Evolutionary conservation across 2,888 invertebrate species (phyloP), one percentile per base, ranked within the genome.

Genomic region (Andrena bicolor): DNA sequence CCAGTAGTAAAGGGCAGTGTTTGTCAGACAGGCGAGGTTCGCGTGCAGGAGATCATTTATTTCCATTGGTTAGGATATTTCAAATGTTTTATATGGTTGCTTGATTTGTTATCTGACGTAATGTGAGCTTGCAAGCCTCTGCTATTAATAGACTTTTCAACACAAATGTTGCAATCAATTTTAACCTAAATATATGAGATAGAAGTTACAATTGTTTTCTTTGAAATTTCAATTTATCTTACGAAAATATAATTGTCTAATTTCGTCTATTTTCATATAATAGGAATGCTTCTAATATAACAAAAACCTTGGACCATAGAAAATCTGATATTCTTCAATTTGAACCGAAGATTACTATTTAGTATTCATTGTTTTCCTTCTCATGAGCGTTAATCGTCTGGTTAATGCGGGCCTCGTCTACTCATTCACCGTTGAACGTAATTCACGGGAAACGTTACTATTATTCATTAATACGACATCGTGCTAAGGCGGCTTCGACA

Each of bases 381-480:
- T 16, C 41, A 41, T 41, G 16, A 16, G 41, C 41, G 41, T 41
- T 16, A 16, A 41, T 65, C 48, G 65, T 65, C 65, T 49, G 65
- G 10, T 6, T 49, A 65, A 16, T 65, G 16, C 48, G 10, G n/a
- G 10, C 20, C 49, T 51, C 13, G 28, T 66, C 13, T n/a, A 32
- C 23, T 32, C 10, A 2, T 16, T 23, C 32, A 68, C 16, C 32
- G 53, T 5, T 23, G 32, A 68, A 53, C n/a, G 13, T 20, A 20
- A 20, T 7, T 51, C 51, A 51, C 20, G 8, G 58, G 26, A 35
- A 60, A 41, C 32, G 49, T 13, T 51, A 32, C 16, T 68, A 70
- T 79, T 75, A 79, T 28, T 60, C 73, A 76, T 79, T 82, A 79
- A 76, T 49, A 69, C 32, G 63, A 28, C 20, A 53, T 61, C 66